phyloP scores from a whole-genome alignment of 2,113 vertebrate species.

The Falco punctatus region DNA sequence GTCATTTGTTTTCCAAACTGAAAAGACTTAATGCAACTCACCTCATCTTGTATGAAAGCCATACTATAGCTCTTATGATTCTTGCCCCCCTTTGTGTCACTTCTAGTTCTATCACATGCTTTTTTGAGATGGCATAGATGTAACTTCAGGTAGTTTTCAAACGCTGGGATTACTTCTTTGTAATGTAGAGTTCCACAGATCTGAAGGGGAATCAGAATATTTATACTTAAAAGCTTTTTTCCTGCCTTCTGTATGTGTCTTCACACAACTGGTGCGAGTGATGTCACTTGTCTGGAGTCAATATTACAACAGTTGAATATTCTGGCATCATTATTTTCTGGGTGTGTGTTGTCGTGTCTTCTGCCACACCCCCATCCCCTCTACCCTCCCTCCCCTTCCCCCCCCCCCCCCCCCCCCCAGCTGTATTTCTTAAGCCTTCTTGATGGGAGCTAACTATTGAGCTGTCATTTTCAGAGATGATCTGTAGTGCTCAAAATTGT shows the following conservation, averaged over 20 bases:
- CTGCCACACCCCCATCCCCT: background rate
- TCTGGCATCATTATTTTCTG: background rate
- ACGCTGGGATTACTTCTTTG: background rate
- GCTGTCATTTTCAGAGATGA: background rate
- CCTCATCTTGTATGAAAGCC: background rate
- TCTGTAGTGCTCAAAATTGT: background rate
- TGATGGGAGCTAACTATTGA: background rate
- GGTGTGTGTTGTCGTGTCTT: accelerated
- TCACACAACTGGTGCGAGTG: background rate
- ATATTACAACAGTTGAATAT: background rate
- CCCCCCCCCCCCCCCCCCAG: too few relatives aligned
- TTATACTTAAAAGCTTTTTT: background rate
- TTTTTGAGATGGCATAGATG: background rate
- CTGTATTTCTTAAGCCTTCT: background rate
- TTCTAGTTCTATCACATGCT: background rate
- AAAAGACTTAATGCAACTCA: background rate
- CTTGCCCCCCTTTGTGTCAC: background rate
- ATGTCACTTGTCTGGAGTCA: background rate
- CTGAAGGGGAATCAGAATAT: background rate
- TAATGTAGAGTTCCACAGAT: background rate
- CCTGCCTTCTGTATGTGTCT: background rate
- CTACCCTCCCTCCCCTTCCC: background rate
- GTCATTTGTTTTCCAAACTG: background rate
- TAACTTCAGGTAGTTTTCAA: background rate
- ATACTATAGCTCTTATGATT: background rate